Base-by-base conservation (phyloP, 30 jellyfish, hydroid and myxozoan species). In the Cassiopea xamachana region DNA sequence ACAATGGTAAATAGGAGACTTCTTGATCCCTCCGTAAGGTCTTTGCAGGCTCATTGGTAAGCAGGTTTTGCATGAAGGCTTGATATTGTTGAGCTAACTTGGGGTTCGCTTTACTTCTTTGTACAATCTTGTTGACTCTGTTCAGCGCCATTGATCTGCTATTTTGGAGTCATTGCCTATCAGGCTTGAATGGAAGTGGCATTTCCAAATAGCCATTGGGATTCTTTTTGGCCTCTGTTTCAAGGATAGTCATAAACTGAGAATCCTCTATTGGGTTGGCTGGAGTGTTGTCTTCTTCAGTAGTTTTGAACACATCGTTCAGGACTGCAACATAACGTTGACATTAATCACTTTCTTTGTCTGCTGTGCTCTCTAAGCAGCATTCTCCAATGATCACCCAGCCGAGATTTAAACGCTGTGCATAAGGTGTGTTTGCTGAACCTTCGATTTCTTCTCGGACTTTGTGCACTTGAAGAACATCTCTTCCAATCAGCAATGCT, bases 1-100 rank as follows among this genome's bases (percentile, higher is more conserved):
- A 79, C 49, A 71, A 83, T 16, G 98, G 97, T 19, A 92, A 39
- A 90, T 86, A 92, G 96, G 89, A 91, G n/a, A 72, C 71, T 79
- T 89, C 86, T 68, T 77, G 88, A 60, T 61, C 73, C 59, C 73
- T 74, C 55, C 51, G 50, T 64, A 87, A 81, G 81, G 84, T 74
- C 68, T 80, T 60, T 45, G 86, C 84, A 49, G 79, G 78, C 61
- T 80, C 75, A 10, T 83, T 82, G 61, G 18, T 81, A 62, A 89
- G 49, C 83, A 80, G 59, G 16, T 90, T 69, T 19, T 80, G 74
- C 93, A 90, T 90, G 46, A 90, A 90, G 68, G 77, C 69, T 75
- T 60, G 84, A 61, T 81, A 90, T 43, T 90, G 86, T 17, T 64
- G 69, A 18, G 70, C 81, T 44, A 68, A 47, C 80, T 76, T 64